These are phyloP conservation scores for Tragelaphus eurycerus DNA, from an alignment of 2,797 vertebrate species.

Conservation along the genomic window DNA sequence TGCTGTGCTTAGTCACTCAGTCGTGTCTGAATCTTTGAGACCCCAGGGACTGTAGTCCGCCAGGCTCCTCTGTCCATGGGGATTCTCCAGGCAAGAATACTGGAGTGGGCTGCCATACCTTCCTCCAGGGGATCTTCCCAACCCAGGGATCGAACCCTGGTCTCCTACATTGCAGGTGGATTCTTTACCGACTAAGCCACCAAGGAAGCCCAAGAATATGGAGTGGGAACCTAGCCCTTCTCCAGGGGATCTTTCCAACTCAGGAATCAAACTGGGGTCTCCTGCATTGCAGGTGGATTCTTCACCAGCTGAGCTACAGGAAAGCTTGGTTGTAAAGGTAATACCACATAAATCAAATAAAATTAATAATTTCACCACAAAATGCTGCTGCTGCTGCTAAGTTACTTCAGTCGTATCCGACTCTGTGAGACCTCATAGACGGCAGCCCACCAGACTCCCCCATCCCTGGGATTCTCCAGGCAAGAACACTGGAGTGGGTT, in stretches of 20 bases:
- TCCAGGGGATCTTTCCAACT: background rate
- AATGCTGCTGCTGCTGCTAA: background rate
- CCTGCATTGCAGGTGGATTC: background rate
- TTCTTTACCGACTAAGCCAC: background rate
- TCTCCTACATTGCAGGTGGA: background rate
- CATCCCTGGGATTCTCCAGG: too few relatives aligned
- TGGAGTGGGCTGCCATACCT: background rate
- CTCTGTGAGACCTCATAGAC: too few relatives aligned
- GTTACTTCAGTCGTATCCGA: too few relatives aligned
- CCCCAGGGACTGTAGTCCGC: background rate
- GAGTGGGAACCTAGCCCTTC: background rate
- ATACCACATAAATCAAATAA: background rate
- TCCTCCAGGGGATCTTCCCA: background rate
- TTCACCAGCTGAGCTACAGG: background rate
- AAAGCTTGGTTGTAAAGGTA: background rate
- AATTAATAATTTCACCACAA: background rate
- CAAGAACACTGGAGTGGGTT: too few relatives aligned
- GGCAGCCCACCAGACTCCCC: too few relatives aligned
- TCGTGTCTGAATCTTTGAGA: background rate
- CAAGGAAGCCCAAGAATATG: background rate
- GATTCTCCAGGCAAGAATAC: background rate
- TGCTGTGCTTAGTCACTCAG: background rate
- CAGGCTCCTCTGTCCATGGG: background rate
- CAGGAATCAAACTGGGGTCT: background rate
- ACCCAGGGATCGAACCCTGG: background rate